Percentiles rank a stretch among this genome's conserved stretches.
phyloP scores from a whole-genome alignment of 2,113 vertebrate genomes.

The Climacteris rufus region DNA sequence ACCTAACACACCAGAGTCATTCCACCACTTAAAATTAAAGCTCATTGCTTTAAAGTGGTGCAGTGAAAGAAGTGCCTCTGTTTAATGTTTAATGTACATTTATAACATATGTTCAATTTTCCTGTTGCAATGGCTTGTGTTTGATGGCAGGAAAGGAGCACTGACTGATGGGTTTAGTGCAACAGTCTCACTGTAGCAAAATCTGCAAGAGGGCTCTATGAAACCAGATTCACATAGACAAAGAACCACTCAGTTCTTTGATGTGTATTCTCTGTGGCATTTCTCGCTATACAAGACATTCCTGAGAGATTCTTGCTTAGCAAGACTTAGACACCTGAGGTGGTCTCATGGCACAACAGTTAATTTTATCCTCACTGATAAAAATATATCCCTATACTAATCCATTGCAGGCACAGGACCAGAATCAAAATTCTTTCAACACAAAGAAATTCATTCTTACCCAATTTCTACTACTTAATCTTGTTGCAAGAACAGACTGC shows the following conservation, averaged over 20 bases:
- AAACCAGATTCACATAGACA: not conserved
- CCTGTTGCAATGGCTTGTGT: not conserved
- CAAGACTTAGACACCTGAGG: not conserved
- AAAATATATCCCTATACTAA: not conserved
- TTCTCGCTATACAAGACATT: not conserved
- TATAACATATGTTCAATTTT: slow-evolving; percentile 3
- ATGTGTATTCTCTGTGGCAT: not conserved
- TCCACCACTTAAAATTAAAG: not conserved
- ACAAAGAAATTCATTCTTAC: not conserved
- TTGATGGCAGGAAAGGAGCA: not conserved
- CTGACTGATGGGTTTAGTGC: not conserved
- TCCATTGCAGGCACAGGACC: not conserved
- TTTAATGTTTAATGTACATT: not conserved
- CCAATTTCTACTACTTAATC: not conserved
- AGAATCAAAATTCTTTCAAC: not conserved
- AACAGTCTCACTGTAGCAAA: not conserved
- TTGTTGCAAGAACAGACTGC: not conserved
- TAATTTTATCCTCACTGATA: not conserved
- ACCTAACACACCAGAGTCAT: not conserved
- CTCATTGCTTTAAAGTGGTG: not conserved
- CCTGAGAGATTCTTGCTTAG: not conserved
- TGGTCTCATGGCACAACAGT: not conserved
- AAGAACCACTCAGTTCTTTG: not conserved
- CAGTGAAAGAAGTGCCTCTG: not conserved
- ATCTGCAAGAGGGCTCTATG: not conserved